A percentile compares a stretch with the other conserved stretches of the same genome.
These are phyloP conservation scores for Meandrina meandrites DNA, from an alignment of 92 coral and sea anemone genomes.

Conservation along the genomic window DNA sequence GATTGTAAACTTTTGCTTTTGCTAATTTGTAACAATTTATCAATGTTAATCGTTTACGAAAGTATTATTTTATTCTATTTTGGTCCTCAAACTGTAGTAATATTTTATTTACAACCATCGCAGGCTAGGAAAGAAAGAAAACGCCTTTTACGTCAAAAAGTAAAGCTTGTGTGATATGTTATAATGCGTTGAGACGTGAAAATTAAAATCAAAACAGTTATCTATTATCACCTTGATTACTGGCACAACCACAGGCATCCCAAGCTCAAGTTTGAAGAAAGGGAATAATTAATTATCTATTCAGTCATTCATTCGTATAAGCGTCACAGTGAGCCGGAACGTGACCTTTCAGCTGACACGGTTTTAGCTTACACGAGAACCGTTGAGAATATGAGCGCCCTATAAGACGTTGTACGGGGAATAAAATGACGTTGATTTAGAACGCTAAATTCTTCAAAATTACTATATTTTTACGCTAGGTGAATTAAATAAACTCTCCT, in stretches of 20 bases:
- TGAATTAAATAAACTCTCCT: too few species aligned
- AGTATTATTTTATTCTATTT: background rate
- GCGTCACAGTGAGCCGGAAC: too few species aligned
- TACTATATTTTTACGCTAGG: too few species aligned
- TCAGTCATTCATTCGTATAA: too few species aligned
- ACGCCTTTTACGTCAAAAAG: background rate
- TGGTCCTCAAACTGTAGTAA: background rate
- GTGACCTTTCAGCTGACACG: too few species aligned
- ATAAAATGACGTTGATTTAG: too few species aligned
- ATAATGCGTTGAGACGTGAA: constrained; percentile 4
- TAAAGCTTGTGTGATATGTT: background rate
- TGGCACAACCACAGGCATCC: background rate
- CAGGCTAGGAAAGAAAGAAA: background rate
- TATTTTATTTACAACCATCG: background rate
- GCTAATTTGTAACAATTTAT: background rate
- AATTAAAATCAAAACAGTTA: background rate
- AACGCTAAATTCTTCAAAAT: too few species aligned
- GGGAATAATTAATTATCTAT: too few species aligned
- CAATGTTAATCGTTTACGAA: background rate
- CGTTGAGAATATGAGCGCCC: too few species aligned
- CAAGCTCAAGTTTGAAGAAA: too few species aligned
- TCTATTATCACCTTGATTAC: background rate
- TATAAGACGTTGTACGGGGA: too few species aligned
- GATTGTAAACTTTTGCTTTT: background rate
- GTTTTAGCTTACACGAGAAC: too few species aligned